phyloP scores from a whole-genome alignment of 2,797 vertebrate species.

The Sylvilagus floridanus region DNA sequence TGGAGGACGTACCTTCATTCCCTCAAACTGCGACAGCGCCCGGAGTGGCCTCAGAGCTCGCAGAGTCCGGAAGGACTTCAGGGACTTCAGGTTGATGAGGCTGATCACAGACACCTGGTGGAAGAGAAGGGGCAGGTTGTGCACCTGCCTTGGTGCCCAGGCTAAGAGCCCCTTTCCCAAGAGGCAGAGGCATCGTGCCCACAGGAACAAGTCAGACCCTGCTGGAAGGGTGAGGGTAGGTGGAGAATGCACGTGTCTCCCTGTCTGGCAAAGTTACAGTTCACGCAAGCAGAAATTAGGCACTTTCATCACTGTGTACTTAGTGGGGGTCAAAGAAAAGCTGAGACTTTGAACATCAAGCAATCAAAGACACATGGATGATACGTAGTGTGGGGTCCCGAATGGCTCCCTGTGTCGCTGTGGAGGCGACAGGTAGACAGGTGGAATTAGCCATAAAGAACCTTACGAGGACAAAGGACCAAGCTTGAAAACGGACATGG shows the following conservation, averaged over 20 bases:
- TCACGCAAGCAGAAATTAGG: neutral
- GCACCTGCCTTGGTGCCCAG: neutral
- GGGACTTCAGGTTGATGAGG: neutral
- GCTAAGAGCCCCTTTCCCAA: neutral
- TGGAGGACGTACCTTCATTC: constrained; percentile 93
- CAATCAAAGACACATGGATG: neutral
- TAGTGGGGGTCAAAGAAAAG: neutral
- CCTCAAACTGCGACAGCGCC: constrained; percentile 94
- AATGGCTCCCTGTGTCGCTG: neutral
- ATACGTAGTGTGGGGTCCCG: neutral
- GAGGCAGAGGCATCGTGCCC: neutral
- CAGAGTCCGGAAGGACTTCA: constrained; percentile 92
- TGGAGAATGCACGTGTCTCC: neutral
- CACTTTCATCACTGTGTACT: neutral
- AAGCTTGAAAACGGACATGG: constrained; percentile 13
- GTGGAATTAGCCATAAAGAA: neutral
- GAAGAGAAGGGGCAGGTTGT: neutral
- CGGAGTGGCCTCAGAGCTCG: constrained; percentile 94
- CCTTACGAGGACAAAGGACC: neutral
- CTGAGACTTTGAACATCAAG: neutral
- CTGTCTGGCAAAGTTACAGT: neutral
- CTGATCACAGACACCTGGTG: constrained; percentile 76
- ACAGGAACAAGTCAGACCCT: neutral
- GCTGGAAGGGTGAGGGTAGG: neutral
- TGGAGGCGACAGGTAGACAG: too few relatives aligned